Conservation (phyloP, 2,888 invertebrate genomes). For the Phlogophora meticulosa region DNA sequence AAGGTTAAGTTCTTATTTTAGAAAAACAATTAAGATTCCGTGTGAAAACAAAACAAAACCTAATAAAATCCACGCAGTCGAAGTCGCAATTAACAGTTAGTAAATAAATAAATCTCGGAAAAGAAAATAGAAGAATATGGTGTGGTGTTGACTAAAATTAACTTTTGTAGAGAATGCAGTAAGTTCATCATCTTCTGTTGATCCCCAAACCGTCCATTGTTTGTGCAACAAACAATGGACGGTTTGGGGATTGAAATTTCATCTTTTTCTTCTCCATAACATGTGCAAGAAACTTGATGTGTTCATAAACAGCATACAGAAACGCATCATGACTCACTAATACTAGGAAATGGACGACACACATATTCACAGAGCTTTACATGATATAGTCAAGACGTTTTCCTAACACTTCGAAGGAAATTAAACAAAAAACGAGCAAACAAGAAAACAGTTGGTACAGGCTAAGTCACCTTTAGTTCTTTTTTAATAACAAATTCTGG, state of each 20-base stretch:
- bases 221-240: neutral
- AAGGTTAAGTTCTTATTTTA: too few relatives aligned
- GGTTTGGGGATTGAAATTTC: slow-evolving; percentile 21
- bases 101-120: too few relatives aligned
- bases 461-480: slow-evolving; percentile 26
- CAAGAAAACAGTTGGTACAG: slow-evolving; percentile 1
- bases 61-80: too few relatives aligned
- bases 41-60: too few relatives aligned
- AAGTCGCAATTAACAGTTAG: too few relatives aligned
- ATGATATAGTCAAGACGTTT: slow-evolving; percentile 38
- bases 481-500: slow-evolving; percentile 10
- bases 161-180: neutral
- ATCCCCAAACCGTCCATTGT: slow-evolving; percentile 9
- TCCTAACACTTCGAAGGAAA: slow-evolving; percentile 34
- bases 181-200: neutral
- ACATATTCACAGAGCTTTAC: slow-evolving; percentile 45
- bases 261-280: slow-evolving; percentile 38
- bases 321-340: slow-evolving; percentile 54
- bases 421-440: slow-evolving; percentile 10
- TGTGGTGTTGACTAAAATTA: too few relatives aligned
- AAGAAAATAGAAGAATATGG: too few relatives aligned
- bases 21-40: too few relatives aligned
- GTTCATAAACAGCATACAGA: slow-evolving; percentile 55
- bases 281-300: slow-evolving; percentile 47
- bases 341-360: slow-evolving; percentile 58